Conservation (phyloP, 2,888 invertebrate genomes). For the Nowickia ferox region DNA sequence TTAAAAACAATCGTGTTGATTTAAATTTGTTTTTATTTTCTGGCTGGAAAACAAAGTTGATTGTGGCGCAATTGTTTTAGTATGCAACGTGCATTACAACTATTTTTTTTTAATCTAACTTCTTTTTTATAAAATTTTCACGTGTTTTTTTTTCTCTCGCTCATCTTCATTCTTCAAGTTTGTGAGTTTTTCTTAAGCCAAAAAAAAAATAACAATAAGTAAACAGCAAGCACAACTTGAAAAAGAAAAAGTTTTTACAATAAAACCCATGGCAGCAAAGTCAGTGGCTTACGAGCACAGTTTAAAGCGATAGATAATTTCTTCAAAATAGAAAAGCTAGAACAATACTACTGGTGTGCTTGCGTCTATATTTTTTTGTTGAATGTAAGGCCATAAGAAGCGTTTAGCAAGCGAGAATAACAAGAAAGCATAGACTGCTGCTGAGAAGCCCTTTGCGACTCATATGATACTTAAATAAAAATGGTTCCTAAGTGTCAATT, state of each 20-base stretch:
- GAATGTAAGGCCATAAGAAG: constrained; percentile 1
- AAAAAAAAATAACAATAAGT: neutral
- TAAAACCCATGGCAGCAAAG: constrained; percentile 6
- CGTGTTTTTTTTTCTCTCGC: neutral
- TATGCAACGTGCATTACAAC: no score
- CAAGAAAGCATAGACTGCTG: constrained; percentile 16
- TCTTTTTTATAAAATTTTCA: no score
- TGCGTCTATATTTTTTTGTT: constrained; percentile 44
- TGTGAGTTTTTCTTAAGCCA: constrained; percentile 28
- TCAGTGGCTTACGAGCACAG: neutral
- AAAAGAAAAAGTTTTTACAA: neutral
- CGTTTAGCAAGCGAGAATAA: constrained; percentile 45
- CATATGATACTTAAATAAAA: constrained; percentile 54
- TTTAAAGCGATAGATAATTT: constrained; percentile 26
- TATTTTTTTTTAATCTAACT: no score
- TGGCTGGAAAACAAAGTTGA: no score
- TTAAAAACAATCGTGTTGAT: no score
- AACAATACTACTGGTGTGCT: constrained; percentile 39
- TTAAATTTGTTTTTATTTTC: no score
- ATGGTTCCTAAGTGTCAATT: constrained; percentile 64
- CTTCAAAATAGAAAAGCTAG: neutral
- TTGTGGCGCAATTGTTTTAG: no score
- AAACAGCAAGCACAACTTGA: constrained; percentile 11
- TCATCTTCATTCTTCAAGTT: constrained; percentile 29
- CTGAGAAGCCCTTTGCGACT: constrained; percentile 20